Percentiles rank a stretch among this genome's conserved stretches.
These are phyloP conservation scores for Bombus confusus DNA, from an alignment of 1,140 invertebrate genomes.

Conservation along the genomic window DNA sequence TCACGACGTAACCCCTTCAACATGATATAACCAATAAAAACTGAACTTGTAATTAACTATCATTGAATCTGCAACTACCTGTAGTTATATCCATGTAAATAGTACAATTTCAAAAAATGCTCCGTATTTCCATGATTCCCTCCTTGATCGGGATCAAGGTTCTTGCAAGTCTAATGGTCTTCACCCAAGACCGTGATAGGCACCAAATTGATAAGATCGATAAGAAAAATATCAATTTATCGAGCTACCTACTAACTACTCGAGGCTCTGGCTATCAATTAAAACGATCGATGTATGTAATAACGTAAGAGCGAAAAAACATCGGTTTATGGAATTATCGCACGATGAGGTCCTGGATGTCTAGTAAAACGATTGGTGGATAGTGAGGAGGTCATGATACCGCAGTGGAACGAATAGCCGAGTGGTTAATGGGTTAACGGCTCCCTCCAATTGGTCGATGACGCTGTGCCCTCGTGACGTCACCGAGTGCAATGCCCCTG, in stretches of 20 bases:
- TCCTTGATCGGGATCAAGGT: neutral
- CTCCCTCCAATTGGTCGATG: conserved; percentile 81
- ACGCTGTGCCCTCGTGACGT: conserved; percentile 79
- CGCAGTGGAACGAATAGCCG: conserved; percentile 61
- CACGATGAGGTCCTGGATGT: conserved; percentile 31
- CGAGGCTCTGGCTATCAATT: too few relatives aligned
- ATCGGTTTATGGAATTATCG: neutral
- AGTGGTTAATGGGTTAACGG: conserved; percentile 79
- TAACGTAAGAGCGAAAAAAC: neutral
- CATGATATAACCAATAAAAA: neutral
- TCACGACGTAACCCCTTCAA: too few relatives aligned
- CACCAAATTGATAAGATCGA: neutral
- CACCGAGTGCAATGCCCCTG: conserved; percentile 79
- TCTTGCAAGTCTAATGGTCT: neutral
- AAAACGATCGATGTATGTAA: neutral
- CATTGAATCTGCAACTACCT: neutral
- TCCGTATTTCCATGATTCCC: neutral
- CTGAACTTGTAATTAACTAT: neutral
- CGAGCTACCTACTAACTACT: too few relatives aligned
- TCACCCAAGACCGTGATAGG: neutral
- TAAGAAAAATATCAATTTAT: neutral
- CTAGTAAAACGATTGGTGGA: conserved; percentile 49
- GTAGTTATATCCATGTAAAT: neutral
- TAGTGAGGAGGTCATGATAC: conserved; percentile 68
- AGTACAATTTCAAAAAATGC: neutral